These are phyloP conservation scores for Rutpela maculata DNA, from an alignment of 2,888 invertebrate genomes.

Conservation along the genomic window DNA sequence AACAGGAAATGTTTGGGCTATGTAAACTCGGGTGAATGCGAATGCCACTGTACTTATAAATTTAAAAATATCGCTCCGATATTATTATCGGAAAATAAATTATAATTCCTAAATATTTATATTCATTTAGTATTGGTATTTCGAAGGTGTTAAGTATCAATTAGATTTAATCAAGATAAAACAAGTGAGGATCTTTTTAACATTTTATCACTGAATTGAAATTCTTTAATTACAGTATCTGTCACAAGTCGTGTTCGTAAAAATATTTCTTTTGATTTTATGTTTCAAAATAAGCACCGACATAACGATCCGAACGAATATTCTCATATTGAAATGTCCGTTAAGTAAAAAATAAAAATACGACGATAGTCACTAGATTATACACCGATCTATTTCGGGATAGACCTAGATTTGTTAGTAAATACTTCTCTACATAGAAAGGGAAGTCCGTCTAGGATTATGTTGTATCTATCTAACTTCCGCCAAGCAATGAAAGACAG, in stretches of 20 bases:
- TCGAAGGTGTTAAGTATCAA: no score
- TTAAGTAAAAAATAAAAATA: not conserved
- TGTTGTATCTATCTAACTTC: conserved; percentile 23
- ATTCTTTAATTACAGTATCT: no score
- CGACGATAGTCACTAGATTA: not conserved
- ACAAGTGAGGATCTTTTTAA: no score
- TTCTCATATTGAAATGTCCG: not conserved
- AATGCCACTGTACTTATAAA: not conserved
- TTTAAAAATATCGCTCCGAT: not conserved
- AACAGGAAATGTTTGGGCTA: conserved; percentile 13
- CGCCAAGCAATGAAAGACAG: conserved; percentile 13
- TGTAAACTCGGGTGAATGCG: not conserved
- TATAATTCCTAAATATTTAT: no score
- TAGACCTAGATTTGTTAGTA: not conserved
- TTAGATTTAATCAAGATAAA: no score
- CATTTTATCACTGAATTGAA: no score
- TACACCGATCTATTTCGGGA: not conserved
- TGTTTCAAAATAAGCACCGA: no score
- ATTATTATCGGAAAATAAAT: no score
- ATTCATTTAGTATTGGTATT: no score
- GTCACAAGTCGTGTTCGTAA: no score
- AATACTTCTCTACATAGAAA: not conserved
- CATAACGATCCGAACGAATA: no score
- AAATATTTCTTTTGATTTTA: no score
- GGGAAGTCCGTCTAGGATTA: conserved; percentile 8